Base-by-base conservation (phyloP, 2,113 vertebrate genomes). In the Herpetotheres cachinnans region DNA sequence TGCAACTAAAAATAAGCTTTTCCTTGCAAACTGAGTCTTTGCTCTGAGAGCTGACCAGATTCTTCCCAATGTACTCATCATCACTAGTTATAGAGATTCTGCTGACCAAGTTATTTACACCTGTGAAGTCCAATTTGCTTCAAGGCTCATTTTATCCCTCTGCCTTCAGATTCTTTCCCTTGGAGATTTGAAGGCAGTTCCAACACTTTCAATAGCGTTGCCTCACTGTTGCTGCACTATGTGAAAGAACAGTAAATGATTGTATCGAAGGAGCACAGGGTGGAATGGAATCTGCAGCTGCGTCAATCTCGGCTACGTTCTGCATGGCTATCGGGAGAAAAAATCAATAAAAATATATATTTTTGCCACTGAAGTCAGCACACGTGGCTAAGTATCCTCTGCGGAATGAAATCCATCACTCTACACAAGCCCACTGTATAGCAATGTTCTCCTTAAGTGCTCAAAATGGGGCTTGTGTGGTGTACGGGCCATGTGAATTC, bases 221-320 rank as follows among this genome's bases (percentile, higher is more conserved):
- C 24, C 25, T 93, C 58, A 34, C 56, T 82, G 62, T 85, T 85
- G 40, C 62, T 79, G 55, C 56, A 18, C 44, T 67, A 20, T 67
- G 56, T 84, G 83, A 95, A 89, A 80, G 52, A 94, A 73, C 71
- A 95, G 54, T 66, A 87, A 84, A 90, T 80, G 49, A 52, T 50
- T 94, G 74, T 85, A 38, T 80, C 5, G 77, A 70, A 93, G 89
- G 62, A 87, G 72, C 32, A 16, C 20, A 20, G 44, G 26, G 56
- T 95, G 81, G 78, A 95, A 91, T 77, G 74, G 84, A 96, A 88
- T 95, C 91, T 89, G 74, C 86, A 93, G 46, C 91, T 95, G 87
- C 21, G 38, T 95, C 93, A 70, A 65, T 93, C 77, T 82, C 70
- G 49, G 32, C 54, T 82, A 46, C 1, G 20, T 89, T 82, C 74